phyloP scores from a whole-genome alignment of 2,797 vertebrate genomes.

The Cyclopterus lumpus region DNA sequence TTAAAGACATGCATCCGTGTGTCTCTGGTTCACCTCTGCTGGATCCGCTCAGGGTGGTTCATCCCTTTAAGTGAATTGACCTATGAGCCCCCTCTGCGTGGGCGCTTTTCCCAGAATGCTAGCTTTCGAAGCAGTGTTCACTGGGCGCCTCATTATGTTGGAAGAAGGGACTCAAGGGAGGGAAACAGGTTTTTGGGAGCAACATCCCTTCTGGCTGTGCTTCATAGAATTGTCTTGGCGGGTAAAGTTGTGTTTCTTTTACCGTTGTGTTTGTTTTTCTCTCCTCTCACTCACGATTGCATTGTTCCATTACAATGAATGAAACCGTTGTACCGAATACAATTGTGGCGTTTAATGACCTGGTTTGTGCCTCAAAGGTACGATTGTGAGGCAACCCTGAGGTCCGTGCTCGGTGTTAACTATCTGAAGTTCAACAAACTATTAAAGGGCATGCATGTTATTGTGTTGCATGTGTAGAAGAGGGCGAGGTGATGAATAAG shows the following conservation, averaged over 20 bases:
- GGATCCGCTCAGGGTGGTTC: conserved; percentile 57
- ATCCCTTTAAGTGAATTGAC: conserved; percentile 74
- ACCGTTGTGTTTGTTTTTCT: conserved; percentile 58
- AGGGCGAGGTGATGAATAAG: neutral
- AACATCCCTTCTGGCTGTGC: conserved; percentile 69
- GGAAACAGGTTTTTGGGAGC: conserved; percentile 63
- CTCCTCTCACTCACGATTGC: conserved; percentile 37
- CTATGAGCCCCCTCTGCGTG: conserved; percentile 59
- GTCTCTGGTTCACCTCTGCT: conserved; percentile 69
- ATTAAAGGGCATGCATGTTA: conserved; percentile 35
- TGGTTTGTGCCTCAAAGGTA: conserved; percentile 47
- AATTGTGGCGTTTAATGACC: conserved; percentile 53
- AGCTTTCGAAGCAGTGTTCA: conserved; percentile 53
- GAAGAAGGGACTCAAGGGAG: conserved; percentile 60
- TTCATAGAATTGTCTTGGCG: conserved; percentile 72
- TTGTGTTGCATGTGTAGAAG: conserved; percentile 16
- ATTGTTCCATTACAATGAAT: conserved; percentile 64
- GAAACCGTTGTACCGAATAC: conserved; percentile 46
- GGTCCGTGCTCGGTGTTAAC: conserved; percentile 52
- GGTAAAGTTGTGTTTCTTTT: conserved; percentile 51
- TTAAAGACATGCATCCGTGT: conserved; percentile 69
- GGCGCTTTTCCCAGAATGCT: conserved; percentile 69
- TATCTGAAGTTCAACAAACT: conserved; percentile 57
- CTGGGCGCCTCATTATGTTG: conserved; percentile 71
- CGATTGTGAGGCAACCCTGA: conserved; percentile 38